A percentile compares a stretch with the other conserved stretches of the same genome.
Evolutionary conservation across 2,113 vertebrate genomes (phyloP).

Genomic region (Phrynosoma blainvillii): DNA sequence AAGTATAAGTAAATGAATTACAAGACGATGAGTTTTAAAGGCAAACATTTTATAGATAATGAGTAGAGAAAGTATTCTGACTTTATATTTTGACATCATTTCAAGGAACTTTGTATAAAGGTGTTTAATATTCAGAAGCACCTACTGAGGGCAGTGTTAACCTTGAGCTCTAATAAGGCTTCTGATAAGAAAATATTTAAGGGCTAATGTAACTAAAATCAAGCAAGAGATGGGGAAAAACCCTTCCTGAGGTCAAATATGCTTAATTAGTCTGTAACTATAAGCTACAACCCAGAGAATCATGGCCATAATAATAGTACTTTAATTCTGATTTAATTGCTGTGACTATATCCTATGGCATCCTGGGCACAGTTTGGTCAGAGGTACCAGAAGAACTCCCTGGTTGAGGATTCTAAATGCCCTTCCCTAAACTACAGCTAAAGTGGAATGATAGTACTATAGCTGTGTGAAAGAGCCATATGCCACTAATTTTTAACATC

Average conservation of each 20-base stretch:
- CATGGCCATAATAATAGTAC: background rate
- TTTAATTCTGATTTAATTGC: too few species aligned
- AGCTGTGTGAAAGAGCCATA: too few species aligned
- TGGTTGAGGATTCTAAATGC: too few species aligned
- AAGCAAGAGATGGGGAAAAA: background rate
- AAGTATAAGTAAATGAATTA: slow-evolving; percentile 1
- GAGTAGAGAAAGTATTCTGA: slow-evolving; percentile 37
- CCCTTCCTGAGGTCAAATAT: background rate
- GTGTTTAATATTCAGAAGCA: slow-evolving; percentile 44
- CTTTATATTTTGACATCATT: slow-evolving; percentile 60
- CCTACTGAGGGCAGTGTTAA: slow-evolving; percentile 47
- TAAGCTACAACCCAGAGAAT: background rate
- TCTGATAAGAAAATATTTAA: slow-evolving; percentile 47
- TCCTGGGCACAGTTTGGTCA: too few species aligned
- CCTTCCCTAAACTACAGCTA: too few species aligned
- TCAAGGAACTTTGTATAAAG: slow-evolving; percentile 61
- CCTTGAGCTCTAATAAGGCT: slow-evolving; percentile 57
- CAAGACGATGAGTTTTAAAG: slow-evolving; percentile 42
- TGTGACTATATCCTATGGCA: too few species aligned
- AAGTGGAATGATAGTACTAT: too few species aligned
- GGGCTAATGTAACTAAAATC: background rate
- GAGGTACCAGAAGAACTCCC: too few species aligned
- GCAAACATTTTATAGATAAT: slow-evolving; percentile 46
- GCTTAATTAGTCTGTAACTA: background rate
- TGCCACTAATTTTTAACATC: too few species aligned